Base-by-base conservation (phyloP, 2,113 vertebrate genomes). In the Aldabrachelys gigantea region DNA sequence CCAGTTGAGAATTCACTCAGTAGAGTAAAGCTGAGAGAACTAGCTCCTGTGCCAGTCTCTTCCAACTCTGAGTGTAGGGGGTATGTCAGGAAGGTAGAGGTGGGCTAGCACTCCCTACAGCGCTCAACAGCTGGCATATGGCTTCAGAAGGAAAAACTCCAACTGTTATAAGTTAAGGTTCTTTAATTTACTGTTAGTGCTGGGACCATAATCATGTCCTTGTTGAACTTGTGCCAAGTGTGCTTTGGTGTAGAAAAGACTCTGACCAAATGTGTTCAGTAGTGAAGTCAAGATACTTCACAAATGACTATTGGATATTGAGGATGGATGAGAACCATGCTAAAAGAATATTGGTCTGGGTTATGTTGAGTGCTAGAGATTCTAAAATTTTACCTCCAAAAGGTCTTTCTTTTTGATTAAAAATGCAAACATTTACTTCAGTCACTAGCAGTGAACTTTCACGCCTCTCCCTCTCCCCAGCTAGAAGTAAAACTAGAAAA, bases 401-500 rank as follows among this genome's bases (percentile, higher is more conserved):
- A 92, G 91, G 92, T 91, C 29, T 87, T 90, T 47, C 54, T 90
- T 93, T 96, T 93, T 94, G 89, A 86, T 93, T 93, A 84, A 96
- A 97, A 95, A 87, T 87, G 90, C 75, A 89, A 97, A 92, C 82
- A 96, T 96, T 92, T 96, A 94, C 96, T 96, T 96, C 93, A 94
- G 95, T 96, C 93, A 96, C 83, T 91, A 96, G 80, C 82, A 97
- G 96, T 92, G 94, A 97, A 97, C 92, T 93, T 97, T 96, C 89
- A 92, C 96, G 96, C 92, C 96, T 97, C 95, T 95, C 94, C 90
- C 84, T 95, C 87, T 94, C 89, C 92, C 93, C 86, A 94, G 95
- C 94, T 96, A 97, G 95, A 89, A 97, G 44, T 44, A 78, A 47
- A 78, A 78, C 21, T 47, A 78, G 44, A 44, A 76, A 38, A 44